Evolutionary conservation across 2,888 invertebrate genomes (phyloP).

Genomic region (Ditylenchus weischeri): DNA sequence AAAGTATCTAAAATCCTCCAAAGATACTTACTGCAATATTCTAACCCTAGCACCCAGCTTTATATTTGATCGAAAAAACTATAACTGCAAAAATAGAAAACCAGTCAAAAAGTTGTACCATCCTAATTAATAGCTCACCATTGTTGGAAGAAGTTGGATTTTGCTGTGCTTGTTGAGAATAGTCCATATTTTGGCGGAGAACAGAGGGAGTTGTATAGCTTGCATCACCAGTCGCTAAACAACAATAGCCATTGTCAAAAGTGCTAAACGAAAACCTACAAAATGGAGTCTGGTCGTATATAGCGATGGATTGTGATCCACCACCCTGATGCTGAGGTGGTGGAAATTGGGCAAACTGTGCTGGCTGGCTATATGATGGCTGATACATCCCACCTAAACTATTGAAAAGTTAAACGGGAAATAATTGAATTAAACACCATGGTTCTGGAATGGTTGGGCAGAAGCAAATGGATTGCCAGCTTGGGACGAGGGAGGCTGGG

Average conservation of each 20-base stretch:
- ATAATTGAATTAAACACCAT: background rate
- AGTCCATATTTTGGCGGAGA: conserved; percentile 33
- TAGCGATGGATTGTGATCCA: conserved; percentile 26
- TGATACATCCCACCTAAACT: conserved; percentile 6
- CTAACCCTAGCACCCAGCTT: no score
- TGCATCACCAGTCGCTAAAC: conserved; percentile 40
- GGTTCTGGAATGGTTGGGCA: background rate
- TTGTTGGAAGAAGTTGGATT: conserved; percentile 1
- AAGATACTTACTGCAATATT: no score
- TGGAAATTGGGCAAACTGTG: conserved; percentile 11
- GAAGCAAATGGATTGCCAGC: conserved; percentile 4
- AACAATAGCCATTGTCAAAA: background rate
- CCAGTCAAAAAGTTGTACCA: background rate
- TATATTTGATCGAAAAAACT: background rate
- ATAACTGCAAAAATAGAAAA: background rate
- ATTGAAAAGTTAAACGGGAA: conserved; percentile 16
- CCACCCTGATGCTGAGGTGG: background rate
- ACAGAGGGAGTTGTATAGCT: conserved; percentile 41
- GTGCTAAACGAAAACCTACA: conserved; percentile 30
- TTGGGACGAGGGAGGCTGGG: background rate
- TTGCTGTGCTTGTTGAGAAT: conserved; percentile 15
- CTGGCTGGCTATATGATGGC: background rate
- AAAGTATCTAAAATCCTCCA: no score
- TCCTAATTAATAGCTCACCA: conserved; percentile 1
- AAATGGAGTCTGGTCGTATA: conserved; percentile 49